A percentile compares a stretch with the other conserved stretches of the same genome.
phyloP scores from a whole-genome alignment of 37 sponge, comb jelly and placozoan species.

The Axinella damicornis region DNA sequence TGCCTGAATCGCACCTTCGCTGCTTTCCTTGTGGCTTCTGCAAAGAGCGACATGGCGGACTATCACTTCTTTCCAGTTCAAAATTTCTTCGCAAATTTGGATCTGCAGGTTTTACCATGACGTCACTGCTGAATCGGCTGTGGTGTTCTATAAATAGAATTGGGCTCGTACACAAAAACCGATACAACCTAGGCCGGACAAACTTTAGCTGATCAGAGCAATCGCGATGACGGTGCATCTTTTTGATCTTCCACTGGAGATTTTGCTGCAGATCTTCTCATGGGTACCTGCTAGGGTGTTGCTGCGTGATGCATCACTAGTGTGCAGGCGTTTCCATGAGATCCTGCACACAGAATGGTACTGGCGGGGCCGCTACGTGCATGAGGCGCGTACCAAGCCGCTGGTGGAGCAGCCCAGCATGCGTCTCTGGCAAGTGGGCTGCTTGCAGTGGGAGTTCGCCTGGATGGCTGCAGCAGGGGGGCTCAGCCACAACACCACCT shows the following conservation, averaged over 20 bases:
- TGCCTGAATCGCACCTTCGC: slow-evolving; percentile 82
- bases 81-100: no score
- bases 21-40: slow-evolving; percentile 70
- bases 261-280: slow-evolving; percentile 40
- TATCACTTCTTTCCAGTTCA: no score
- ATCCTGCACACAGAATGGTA: slow-evolving; percentile 33
- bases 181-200: not conserved
- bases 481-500: not conserved
- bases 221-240: slow-evolving; percentile 3
- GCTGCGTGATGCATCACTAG: not conserved
- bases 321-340: slow-evolving; percentile 33
- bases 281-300: slow-evolving; percentile 23
- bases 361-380: slow-evolving; percentile 49
- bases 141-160: slow-evolving; percentile 26
- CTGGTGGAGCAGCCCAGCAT: not conserved
- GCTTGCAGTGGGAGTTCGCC: slow-evolving; percentile 37
- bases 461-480: not conserved
- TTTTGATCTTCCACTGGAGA: slow-evolving; percentile 40
- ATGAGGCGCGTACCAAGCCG: not conserved
- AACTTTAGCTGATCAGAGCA: not conserved
- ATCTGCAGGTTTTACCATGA: not conserved
- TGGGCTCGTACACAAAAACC: not conserved
- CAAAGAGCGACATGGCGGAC: slow-evolving; percentile 63
- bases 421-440: slow-evolving; percentile 27
- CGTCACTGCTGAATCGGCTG: slow-evolving; percentile 1